Evolutionary conservation across 2,888 invertebrate species (phyloP).

Genomic region (Crioceris asparagi): DNA sequence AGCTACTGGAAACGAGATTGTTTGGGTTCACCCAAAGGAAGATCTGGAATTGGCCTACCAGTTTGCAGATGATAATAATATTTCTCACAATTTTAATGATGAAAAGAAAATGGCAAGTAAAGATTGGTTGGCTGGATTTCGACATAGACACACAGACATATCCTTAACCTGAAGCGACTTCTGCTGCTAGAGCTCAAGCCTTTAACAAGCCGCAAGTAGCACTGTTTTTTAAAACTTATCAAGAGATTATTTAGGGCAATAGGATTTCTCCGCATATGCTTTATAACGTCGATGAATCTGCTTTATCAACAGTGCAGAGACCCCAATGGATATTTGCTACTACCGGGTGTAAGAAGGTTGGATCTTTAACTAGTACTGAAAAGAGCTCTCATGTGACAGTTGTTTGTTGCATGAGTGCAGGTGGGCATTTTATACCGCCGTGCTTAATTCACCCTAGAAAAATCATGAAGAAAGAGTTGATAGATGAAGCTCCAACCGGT

Average conservation of each 20-base stretch:
- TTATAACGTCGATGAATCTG: neutral
- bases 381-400: neutral
- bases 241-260: neutral
- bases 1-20: neutral
- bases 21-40: constrained; percentile 4
- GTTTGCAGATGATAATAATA: constrained; percentile 4
- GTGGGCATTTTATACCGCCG: neutral
- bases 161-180: constrained; percentile 5
- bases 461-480: neutral
- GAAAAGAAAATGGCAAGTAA: constrained; percentile 5
- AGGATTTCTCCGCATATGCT: neutral
- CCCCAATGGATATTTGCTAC: neutral
- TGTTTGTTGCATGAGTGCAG: neutral
- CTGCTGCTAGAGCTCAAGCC: neutral
- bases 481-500: neutral
- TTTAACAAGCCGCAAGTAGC: neutral
- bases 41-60: constrained; percentile 4
- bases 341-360: neutral
- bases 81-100: constrained; percentile 3
- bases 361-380: neutral
- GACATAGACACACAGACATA: constrained; percentile 4
- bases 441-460: neutral
- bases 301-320: neutral
- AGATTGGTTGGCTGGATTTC: constrained; percentile 4
- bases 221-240: neutral